Percentiles rank a stretch among this genome's conserved stretches.
Conservation (phyloP, 2,113 vertebrate genomes). For the Silurus asotus region DNA sequence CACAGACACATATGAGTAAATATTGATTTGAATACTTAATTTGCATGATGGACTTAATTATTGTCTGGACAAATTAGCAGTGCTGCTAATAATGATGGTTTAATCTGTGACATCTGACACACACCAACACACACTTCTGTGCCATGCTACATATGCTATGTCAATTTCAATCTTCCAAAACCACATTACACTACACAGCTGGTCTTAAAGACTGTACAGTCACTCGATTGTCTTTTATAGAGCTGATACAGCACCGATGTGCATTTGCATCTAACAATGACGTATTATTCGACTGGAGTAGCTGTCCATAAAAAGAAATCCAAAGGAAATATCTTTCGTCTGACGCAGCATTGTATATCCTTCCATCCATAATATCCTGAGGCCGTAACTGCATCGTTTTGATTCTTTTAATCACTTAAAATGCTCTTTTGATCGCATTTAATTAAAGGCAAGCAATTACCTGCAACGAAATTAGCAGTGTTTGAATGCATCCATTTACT, state of each 20-base stretch:
- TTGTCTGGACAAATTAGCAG: background rate
- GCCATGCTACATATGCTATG: slow-evolving; percentile 57
- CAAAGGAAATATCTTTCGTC: slow-evolving; percentile 43
- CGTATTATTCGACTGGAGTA: slow-evolving; percentile 15
- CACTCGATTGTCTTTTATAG: slow-evolving; percentile 49
- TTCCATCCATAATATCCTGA: slow-evolving; percentile 22
- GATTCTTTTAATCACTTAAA: slow-evolving; percentile 69
- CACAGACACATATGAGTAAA: background rate
- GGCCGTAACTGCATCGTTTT: slow-evolving; percentile 35
- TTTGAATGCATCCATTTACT: slow-evolving; percentile 78
- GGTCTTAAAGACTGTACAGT: slow-evolving; percentile 65
- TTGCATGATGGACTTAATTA: background rate
- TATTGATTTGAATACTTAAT: background rate
- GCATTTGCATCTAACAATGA: slow-evolving; percentile 33
- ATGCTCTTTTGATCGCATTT: slow-evolving; percentile 71
- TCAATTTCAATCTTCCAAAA: background rate
- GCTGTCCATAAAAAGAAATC: slow-evolving; percentile 36
- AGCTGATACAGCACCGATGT: slow-evolving; percentile 1
- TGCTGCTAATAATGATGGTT: background rate
- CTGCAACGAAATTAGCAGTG: slow-evolving; percentile 74
- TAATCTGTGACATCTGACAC: background rate
- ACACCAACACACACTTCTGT: background rate
- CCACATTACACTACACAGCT: slow-evolving; percentile 51
- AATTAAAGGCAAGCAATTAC: slow-evolving; percentile 77
- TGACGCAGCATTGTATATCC: slow-evolving; percentile 26